Evolutionary conservation across 1,140 invertebrate species (phyloP), one percentile per base, ranked within the genome.

Genomic region (Drosophila prosaltans): DNA sequence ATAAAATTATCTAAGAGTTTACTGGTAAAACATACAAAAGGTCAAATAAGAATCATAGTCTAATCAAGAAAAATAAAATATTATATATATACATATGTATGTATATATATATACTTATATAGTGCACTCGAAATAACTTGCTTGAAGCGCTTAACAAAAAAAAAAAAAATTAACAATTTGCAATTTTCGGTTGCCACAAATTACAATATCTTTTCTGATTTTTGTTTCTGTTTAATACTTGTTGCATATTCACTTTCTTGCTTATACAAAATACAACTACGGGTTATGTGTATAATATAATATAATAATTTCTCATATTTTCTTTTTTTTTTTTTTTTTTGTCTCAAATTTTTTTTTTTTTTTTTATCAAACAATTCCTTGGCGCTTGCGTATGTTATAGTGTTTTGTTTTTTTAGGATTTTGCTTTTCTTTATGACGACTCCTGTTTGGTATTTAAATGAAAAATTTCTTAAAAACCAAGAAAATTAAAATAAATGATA

Each of bases 341-440:
- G 16, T 40, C 57, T 39, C n/a, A 59, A 39, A 59, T 59, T 30
- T 64, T 74, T 69, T 63, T 32, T 58, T 66, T 72, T 61, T 72
- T 81, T 67, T 51, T 80, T 74, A 78, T 79, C 58, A 82, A 88
- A 91, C 89, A 91, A 91, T 91, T 91, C 89, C 89, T 91, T 91
- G 88, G 88, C 88, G 88, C 73, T 84, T 85, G 80, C 80, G 79
- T 90, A 68, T 65, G 21, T 81, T 78, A 16, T 79, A 79, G 36
- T 79, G 9, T 67, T 64, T 43, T 83, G 79, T 80, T 76, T 65
- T 84, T 80, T 81, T 36, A 36, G 70, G 64, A 74, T 78, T 78
- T 81, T 68, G 80, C 77, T 77, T 80, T 70, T 48, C 43, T 63
- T 72, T 60, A 41, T 67, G 41, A 63, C 62, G 65, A 51, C 45